Base-by-base conservation (phyloP, 2,113 vertebrate species). In the Xenus cinereus region DNA sequence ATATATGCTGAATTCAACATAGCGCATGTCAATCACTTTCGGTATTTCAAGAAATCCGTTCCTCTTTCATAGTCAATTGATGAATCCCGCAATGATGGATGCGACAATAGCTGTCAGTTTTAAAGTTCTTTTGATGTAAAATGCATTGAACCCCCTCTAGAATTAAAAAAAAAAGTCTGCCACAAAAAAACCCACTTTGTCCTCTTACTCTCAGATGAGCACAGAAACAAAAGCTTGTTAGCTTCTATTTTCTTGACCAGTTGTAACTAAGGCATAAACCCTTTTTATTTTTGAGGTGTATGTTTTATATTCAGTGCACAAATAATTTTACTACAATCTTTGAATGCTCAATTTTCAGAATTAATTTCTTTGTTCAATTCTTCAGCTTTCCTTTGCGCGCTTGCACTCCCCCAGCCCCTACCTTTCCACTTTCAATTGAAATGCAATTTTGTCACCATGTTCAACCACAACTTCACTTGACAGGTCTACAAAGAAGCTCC, bases 81-180 rank as follows among this genome's bases (percentile, higher is more conserved):
- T 68, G 57, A 89, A 87, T 68, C 53, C 39, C 28, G 11, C 89
- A 95, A 89, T 30, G 62, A 91, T 23, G 69, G 69, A 32, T 94
- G 51, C 4, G 17, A 84, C 69, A 95, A 91, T n/a, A 84, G 35
- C 87, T 95, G 95, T 89, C 87, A 76, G 56, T 45, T 92, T 92
- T 56, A 28, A 84, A 81, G 91, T 33, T 90, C 59, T 87, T 71
- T 50, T 81, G 28, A 89, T 8, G 19, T 66, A 69, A 95, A 89
- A 91, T 0, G 8, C 77, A 75, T 37, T 51, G 46, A 91, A 74
- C 7, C 3, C 27, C 39, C 43, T 16, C 18, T 18, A 23, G 18
- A 92, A 57, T 48, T 48, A 50, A 51, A 37, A 48, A 43, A 43
- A 45, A 10, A 62, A 26, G 14, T 33, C 57, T 73, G 51, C 28